Evolutionary conservation across 2,113 vertebrate species (phyloP), one percentile per base, ranked within the genome.

Genomic region (Zosterops borbonicus): DNA sequence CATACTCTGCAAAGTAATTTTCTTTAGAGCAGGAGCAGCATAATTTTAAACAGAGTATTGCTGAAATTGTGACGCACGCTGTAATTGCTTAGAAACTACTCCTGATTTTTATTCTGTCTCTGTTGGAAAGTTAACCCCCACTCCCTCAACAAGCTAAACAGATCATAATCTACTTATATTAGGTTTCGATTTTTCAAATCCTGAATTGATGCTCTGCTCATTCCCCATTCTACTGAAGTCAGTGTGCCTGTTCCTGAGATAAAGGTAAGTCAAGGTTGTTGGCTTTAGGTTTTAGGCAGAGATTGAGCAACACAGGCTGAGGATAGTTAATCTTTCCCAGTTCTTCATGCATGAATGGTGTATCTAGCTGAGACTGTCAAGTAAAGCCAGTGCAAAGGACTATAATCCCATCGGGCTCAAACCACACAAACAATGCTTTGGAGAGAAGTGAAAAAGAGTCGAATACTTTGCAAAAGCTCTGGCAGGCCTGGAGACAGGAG

Each of bases 1-100:
- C 70, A 83, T n/a, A 31, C 55, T 46, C 81, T 73, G 74, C 82
- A 91, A 89, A 95, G 49, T n/a, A 50, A 93, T 90, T 86, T 90
- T 80, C 52, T 68, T 84, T 60, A 75, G 41, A 78, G 78, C 58
- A 58, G 81, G 49, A 75, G 49, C 39, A 73, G 86, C 5, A 9
- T 56, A 59, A 88, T 91, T 93, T 91, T 55, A 83, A 94, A 68
- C 18, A 50, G 28, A 58, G 44, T 25, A 42, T n/a, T 81, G 76
- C 64, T 75, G 83, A 78, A 90, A 90, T 64, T 52, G 80, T 49
- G 82, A 91, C 59, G 59, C 8, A 1, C 0, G 0, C 63, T n/a
- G 33, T 33, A 68, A 86, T 49, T 77, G 76, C 87, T 90, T 74
- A 67, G 68, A 83, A 94, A 90, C 71, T 63, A 27, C 28, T 80